Evolutionary conservation across 2,797 vertebrate genomes (phyloP).

Genomic region (Varecia variegata): DNA sequence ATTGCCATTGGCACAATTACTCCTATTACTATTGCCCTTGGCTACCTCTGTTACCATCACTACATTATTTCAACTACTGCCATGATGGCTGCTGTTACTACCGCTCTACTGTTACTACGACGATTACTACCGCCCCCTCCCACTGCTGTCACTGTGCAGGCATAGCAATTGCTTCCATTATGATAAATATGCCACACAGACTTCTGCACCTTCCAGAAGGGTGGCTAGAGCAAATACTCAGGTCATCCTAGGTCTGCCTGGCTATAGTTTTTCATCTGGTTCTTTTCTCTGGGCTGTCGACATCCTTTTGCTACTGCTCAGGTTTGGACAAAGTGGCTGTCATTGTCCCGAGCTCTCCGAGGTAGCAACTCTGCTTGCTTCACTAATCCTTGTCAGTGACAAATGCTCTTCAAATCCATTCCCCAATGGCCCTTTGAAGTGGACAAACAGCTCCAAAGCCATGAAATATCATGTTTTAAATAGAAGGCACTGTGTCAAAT

Average conservation of each 20-base stretch:
- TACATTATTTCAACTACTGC: background rate
- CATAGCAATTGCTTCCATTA: background rate
- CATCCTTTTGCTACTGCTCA: background rate
- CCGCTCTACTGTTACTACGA: background rate
- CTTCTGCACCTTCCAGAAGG: background rate
- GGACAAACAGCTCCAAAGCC: conserved; percentile 42
- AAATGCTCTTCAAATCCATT: conserved; percentile 36
- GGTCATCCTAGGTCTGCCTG: background rate
- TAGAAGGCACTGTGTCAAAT: conserved; percentile 50
- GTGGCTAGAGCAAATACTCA: background rate
- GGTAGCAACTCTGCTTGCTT: conserved; percentile 43
- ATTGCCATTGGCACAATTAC: background rate
- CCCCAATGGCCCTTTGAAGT: conserved; percentile 44
- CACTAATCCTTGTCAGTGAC: conserved; percentile 62
- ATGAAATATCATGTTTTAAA: conserved; percentile 61
- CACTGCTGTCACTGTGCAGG: accelerated
- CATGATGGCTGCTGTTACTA: background rate
- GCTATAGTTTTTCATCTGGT: background rate
- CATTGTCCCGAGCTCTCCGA: conserved; percentile 7
- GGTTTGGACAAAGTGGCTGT: conserved; percentile 41
- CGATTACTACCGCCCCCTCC: background rate
- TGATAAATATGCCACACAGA: background rate
- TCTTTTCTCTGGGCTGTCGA: background rate
- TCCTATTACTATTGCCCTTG: background rate
- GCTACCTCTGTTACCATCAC: background rate